Percentiles rank a stretch among this genome's conserved stretches.
Evolutionary conservation across 37 sponge, comb jelly and placozoan genomes (phyloP).

Genomic region (Agelas oroides): DNA sequence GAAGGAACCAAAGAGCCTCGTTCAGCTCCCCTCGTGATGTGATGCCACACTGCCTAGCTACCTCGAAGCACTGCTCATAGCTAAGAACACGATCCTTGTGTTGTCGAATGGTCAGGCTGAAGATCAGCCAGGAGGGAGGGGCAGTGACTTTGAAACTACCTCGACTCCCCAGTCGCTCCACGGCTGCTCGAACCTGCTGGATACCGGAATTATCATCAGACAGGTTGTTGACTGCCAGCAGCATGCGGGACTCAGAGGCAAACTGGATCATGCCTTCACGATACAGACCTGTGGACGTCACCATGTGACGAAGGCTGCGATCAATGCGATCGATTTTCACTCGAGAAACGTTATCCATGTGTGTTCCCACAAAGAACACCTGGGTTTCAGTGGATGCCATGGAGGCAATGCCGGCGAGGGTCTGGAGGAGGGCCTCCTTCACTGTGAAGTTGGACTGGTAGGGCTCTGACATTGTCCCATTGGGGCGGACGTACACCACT

Average conservation of each 20-base stretch:
- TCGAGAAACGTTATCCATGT: neutral
- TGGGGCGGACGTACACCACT: neutral
- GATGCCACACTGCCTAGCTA: constrained; percentile 13
- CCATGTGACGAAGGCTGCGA: neutral
- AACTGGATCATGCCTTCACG: constrained; percentile 1
- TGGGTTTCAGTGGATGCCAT: neutral
- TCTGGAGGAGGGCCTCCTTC: neutral
- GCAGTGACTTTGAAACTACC: neutral
- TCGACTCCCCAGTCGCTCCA: neutral
- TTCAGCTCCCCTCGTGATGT: constrained; percentile 8
- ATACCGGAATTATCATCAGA: neutral
- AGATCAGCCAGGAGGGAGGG: neutral
- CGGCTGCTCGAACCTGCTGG: neutral
- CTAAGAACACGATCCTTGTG: neutral
- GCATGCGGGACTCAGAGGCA: constrained; percentile 4
- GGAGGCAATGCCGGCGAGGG: constrained; percentile 12
- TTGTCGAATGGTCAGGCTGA: neutral
- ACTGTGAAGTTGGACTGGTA: neutral
- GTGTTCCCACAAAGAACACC: constrained; percentile 6
- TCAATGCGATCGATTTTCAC: neutral
- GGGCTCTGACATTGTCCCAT: neutral
- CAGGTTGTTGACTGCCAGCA: neutral
- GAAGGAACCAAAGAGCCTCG: constrained; percentile 11
- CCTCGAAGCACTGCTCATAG: neutral
- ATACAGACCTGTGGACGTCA: neutral